Evolutionary conservation across 2,888 invertebrate genomes (phyloP).

Genomic region (Lepeophtheirus nordmannii): DNA sequence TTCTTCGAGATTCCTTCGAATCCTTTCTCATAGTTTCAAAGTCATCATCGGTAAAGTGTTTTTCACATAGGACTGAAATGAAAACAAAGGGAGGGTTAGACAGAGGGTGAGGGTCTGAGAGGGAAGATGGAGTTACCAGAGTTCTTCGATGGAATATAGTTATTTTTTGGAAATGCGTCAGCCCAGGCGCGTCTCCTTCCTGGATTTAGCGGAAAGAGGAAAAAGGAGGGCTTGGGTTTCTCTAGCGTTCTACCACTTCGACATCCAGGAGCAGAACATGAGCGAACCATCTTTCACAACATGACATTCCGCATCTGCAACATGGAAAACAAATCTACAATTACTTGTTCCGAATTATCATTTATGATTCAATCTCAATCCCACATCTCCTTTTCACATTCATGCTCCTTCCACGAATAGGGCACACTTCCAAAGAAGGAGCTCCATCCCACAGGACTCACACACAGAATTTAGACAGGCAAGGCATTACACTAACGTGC

Average conservation of each 20-base stretch:
- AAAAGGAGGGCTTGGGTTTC: neutral
- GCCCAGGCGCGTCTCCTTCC: neutral
- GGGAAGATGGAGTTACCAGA: neutral
- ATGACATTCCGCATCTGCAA: too few species aligned
- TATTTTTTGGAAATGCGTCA: neutral
- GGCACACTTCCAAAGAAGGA: too few species aligned
- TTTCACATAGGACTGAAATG: neutral
- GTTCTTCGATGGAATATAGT: neutral
- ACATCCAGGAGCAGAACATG: neutral
- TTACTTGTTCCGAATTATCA: too few species aligned
- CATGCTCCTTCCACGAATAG: too few species aligned
- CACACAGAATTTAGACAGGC: neutral
- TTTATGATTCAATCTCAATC: too few species aligned
- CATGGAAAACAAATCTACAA: too few species aligned
- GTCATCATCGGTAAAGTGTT: neutral
- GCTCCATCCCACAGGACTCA: too few species aligned
- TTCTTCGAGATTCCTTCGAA: neutral
- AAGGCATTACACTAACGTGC: neutral
- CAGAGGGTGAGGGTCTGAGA: neutral
- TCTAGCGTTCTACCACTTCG: conserved; percentile 5
- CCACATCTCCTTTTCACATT: too few species aligned
- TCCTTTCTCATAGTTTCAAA: conserved; percentile 3
- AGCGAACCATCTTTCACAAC: neutral
- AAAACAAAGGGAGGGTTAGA: neutral
- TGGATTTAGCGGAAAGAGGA: neutral